Base-by-base conservation (phyloP, 2,797 vertebrate species). In the Pogoniulus pusillus region DNA sequence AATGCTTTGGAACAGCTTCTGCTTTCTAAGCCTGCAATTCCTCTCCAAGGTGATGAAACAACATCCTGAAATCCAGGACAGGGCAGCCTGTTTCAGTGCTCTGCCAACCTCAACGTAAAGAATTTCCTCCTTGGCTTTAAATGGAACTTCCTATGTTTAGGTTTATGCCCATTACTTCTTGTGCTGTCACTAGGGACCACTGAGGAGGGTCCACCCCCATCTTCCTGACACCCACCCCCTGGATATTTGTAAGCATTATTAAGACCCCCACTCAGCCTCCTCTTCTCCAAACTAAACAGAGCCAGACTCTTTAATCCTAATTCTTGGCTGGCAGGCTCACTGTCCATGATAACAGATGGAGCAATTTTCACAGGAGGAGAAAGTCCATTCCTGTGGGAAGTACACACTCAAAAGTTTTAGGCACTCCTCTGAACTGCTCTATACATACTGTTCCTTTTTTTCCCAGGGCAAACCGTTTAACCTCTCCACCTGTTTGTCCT, bases 381-480 rank as follows among this genome's bases (percentile, higher is more conserved):
- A 92, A 95, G 90, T 66, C 24, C 59, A 83, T 82, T 87, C 72
- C 87, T 73, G 64, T 35, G 58, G 6, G 34, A 60, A 87, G 59
- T 5, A 22, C 49, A 26, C 32, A 93, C 79, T 30, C 90, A 87
- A n/a, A 87, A 83, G 30, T 82, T 91, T 55, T 27, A 39, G 80
- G 49, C 60, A 16, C 49, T 82, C 35, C 72, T 83, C 64, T 6
- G 4, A 88, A 74, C 10, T 34, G 41, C 23, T 26, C 75, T 49
- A 10, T 23, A 43, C 24, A 51, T 8, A 12, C 71, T n/a, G 45
- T 77, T 83, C 43, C 72, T 85, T 79, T 89, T n/a, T n/a, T n/a
- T 20, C n/a, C 41, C 75, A 93, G 93, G 92, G 89, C 92, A 95
- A 86, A 92, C 22, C 85, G 45, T 58, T 96, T 96, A 95, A 94